Base-by-base conservation (phyloP, 2,797 vertebrate species). In the Acanthopagrus latus region DNA sequence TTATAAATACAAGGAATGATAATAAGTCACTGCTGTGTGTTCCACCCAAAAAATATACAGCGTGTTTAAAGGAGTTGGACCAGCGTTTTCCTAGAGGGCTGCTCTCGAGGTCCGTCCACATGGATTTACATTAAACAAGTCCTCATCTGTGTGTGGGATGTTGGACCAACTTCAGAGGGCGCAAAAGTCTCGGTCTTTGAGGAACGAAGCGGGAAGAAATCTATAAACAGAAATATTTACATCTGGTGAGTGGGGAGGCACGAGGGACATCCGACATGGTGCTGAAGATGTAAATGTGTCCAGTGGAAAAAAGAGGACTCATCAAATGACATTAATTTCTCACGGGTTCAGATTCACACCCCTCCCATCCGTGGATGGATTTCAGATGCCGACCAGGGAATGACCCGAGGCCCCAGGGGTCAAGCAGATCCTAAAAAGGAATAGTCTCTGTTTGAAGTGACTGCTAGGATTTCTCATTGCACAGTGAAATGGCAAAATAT, bases 401-500 rank as follows among this genome's bases (percentile, higher is more conserved):
- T 66, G 50, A 56, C 21, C 41, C 7, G 43, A 29, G 13, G 12
- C 38, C 38, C 52, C 1, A 2, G 50, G 16, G 51, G 55, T 50
- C 29, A 50, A 46, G 25, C 44, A 25, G 43, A 25, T 52, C 38
- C 56, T 62, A 27, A 46, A 57, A 48, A 46, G 63, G 2, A 64
- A 25, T 13, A 41, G 56, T 11, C 7, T 59, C 56, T 51, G 11
- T 64, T 52, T 54, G 74, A 86, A 68, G 66, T 57, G 71, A 55
- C 59, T 79, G 47, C 33, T 33, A 33, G 6, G 33, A 76, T 82
- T 86, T 81, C 56, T 70, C 51, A 60, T 50, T 83, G 73, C 75
- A 58, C 62, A 80, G 63, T 69, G 72, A 84, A 86, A 82, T 81
- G 67, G 64, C 38, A 76, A 83, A 68, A 76, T 70, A 64, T 72